Evolutionary conservation across 2,888 invertebrate species (phyloP), one percentile per base, ranked within the genome.

Genomic region (Orthosia gracilis): DNA sequence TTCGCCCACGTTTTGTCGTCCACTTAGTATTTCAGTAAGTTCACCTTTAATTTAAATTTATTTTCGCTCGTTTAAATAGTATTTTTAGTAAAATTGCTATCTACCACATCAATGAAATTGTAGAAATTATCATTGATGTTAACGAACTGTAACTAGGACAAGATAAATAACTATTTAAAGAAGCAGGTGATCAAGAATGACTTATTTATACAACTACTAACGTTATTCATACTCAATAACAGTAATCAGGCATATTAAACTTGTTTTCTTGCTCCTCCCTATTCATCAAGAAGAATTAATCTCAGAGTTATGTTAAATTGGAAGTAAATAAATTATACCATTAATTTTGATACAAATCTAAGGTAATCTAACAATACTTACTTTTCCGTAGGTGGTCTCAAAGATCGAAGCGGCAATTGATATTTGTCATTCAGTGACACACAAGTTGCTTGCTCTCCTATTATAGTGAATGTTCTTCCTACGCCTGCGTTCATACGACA

Each of bases 401-500:
- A 82, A 80, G 76, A 73, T 85, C 77, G 76, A 80, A 85, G 83
- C 79, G 78, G 78, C 85, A 84, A 88, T 87, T 86, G 88, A 86
- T 86, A 89, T 90, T 91, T 90, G 91, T 91, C 88, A 89, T 77
- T 86, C 75, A 73, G 81, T 86, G 89, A 89, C 88, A 89, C 82
- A 87, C 85, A 88, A 88, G 80, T 88, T 83, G 86, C 86, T 88
- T 86, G 84, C 76, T 83, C 80, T 87, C 77, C 86, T 89, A 87
- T 87, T 87, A 86, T 87, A 88, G 87, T 88, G 76, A 88, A 84
- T 86, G 85, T 80, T 89, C 89, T 87, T 88, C 90, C 90, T 91
- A 91, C 91, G 89, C 87, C 18, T 80, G 68, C 74, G 66, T 84
- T 87, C 80, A 82, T 85, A 85, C 83, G 85, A 87, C 73, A 87